Base-by-base conservation (phyloP, 2,888 invertebrate species). In the Drosophila atripex region DNA sequence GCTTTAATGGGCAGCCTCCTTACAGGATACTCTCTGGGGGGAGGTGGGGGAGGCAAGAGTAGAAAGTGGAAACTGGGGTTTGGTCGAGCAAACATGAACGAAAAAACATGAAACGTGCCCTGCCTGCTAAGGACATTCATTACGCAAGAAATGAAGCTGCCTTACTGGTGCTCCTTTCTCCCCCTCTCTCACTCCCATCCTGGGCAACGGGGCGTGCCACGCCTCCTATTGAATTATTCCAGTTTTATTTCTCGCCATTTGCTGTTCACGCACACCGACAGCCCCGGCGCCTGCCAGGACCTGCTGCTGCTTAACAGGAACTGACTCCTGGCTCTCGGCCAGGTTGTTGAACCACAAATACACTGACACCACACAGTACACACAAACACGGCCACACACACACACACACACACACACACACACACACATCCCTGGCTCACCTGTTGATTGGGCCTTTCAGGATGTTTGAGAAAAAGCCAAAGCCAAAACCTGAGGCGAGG, bases 41-140 rank as follows among this genome's bases (percentile, higher is more conserved):
- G 4, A 4, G 2, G 9, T 11, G n/a, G 8, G 28, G 28, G 18
- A 14, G 14, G 14, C 32, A 32, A 25, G 9, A 41, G 46, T 30
- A 12, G 16, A 11, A 30, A 45, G 25, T 21, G 30, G 30, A n/a
- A 3, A 21, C 30, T 7, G 41, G 14, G 32, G 35, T 51, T 45
- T 47, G 54, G 46, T 41, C 61, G 58, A 64, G 70, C 75, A 75
- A 77, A 71, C 73, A 78, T 66, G 65, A 75, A 69, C 68, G 69
- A 68, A 75, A 63, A 66, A 69, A 75, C 76, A 78, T 74, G 75
- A 82, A 76, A 86, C 88, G 84, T 87, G 88, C 83, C 73, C 60
- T 63, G 83, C 73, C 73, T 85, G 88, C 73, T 74, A 87, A 87
- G 72, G 73, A 76, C 80, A 83, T 86, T 86, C 80, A 86, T 85